These are phyloP conservation scores for Orthonevra nobilis DNA, from an alignment of 2,888 invertebrate species.

Conservation along the genomic window DNA sequence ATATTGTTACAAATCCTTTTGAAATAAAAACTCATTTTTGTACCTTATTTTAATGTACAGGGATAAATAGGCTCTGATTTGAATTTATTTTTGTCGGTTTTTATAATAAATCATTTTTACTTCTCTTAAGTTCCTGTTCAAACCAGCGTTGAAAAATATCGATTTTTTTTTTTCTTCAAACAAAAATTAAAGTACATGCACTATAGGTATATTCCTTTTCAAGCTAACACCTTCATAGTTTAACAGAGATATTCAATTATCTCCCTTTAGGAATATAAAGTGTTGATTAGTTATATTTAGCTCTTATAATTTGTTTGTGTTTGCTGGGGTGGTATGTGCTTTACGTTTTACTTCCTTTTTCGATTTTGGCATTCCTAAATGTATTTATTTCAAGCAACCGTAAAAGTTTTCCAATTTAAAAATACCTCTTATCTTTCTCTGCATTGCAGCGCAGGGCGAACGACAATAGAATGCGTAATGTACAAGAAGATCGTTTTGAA, in stretches of 20 bases:
- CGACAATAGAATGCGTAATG: conserved; percentile 23
- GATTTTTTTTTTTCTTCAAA: conserved; percentile 4
- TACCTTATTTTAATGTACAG: neutral
- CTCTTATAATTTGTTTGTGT: conserved; percentile 23
- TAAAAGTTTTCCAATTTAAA: conserved; percentile 76
- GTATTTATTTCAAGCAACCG: conserved; percentile 23
- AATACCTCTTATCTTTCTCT: conserved; percentile 54
- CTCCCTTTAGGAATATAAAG: conserved; percentile 55
- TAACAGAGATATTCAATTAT: conserved; percentile 29
- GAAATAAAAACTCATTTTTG: conserved; percentile 19
- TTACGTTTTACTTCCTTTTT: too few species aligned
- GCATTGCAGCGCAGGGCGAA: neutral
- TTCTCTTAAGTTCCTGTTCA: conserved; percentile 59
- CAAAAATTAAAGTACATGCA: conserved; percentile 14
- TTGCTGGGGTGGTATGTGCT: too few species aligned
- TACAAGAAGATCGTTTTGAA: conserved; percentile 24
- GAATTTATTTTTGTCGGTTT: conserved; percentile 5
- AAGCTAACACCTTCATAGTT: conserved; percentile 48
- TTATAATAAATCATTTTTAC: conserved; percentile 26
- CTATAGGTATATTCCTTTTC: conserved; percentile 13
- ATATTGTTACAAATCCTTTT: too few species aligned
- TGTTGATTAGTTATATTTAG: conserved; percentile 31
- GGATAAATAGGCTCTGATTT: conserved; percentile 11
- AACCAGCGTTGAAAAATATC: conserved; percentile 5
- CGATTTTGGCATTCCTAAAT: neutral